A percentile compares a stretch with the other conserved stretches of the same genome.
These are phyloP conservation scores for Perca fluviatilis DNA, from an alignment of 2,113 vertebrate genomes.

Conservation along the genomic window DNA sequence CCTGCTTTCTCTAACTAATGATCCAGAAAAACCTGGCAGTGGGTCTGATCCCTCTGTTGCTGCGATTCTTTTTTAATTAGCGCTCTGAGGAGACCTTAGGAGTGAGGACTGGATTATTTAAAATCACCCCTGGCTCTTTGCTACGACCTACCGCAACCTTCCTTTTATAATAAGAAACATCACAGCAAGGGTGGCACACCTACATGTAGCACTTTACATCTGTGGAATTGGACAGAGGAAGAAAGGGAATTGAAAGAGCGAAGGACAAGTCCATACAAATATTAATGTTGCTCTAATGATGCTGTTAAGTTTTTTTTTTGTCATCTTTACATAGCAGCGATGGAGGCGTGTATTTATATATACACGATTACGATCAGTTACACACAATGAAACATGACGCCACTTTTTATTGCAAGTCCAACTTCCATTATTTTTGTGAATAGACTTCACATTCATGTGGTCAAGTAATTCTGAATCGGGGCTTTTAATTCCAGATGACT, in stretches of 20 bases:
- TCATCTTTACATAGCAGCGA: neutral
- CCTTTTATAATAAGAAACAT: constrained; percentile 44
- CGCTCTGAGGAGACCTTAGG: constrained; percentile 67
- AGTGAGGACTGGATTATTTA: constrained; percentile 76
- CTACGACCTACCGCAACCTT: constrained; percentile 52
- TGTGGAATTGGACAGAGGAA: neutral
- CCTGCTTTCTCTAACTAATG: constrained; percentile 75
- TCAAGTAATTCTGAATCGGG: neutral
- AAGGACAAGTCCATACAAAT: neutral
- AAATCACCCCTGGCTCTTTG: constrained; percentile 72
- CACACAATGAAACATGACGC: neutral
- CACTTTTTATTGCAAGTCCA: neutral
- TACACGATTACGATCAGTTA: neutral
- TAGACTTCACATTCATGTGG: neutral
- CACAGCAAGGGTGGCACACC: constrained; percentile 33
- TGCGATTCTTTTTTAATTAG: constrained; percentile 84
- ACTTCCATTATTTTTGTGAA: neutral
- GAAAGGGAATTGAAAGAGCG: neutral
- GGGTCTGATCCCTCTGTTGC: constrained; percentile 78
- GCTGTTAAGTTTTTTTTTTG: constrained; percentile 4
- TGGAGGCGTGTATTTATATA: neutral
- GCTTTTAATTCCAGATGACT: constrained; percentile 36
- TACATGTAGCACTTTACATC: neutral
- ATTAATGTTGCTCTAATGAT: neutral
- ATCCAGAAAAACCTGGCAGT: constrained; percentile 73